Evolutionary conservation across 2,888 invertebrate species (phyloP).

Genomic region (Andrena minutula): DNA sequence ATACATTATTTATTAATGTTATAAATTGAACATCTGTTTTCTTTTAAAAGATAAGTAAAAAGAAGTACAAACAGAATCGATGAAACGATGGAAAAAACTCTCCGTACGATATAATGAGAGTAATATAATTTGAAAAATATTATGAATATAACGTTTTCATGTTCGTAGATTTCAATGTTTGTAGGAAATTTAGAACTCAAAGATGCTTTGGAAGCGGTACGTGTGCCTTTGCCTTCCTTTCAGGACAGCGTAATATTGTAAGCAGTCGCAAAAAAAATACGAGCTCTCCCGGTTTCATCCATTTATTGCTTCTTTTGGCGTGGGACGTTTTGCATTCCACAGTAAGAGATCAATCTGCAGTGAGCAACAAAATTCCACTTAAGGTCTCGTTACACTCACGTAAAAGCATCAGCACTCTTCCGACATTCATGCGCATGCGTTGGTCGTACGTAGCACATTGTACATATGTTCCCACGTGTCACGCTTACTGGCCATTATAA

Average conservation of each 20-base stretch:
- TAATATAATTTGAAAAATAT: not conserved
- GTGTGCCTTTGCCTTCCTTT: conserved; percentile 8
- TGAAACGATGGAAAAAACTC: not conserved
- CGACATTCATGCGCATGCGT: conserved; percentile 16
- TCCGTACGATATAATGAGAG: not conserved
- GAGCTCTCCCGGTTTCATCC: conserved; percentile 28
- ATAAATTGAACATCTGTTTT: no score
- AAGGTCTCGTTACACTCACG: conserved; percentile 13
- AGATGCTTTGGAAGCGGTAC: conserved; percentile 6
- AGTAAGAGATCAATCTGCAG: conserved; percentile 7
- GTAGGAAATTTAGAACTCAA: conserved; percentile 5
- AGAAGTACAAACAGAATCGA: not conserved
- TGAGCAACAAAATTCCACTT: conserved; percentile 38
- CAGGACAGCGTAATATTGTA: conserved; percentile 6
- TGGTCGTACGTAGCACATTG: not conserved
- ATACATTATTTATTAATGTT: no score
- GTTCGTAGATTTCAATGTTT: not conserved
- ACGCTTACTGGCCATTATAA: not conserved
- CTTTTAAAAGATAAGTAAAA: no score
- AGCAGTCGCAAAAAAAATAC: conserved; percentile 32
- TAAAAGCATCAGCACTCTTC: conserved; percentile 16
- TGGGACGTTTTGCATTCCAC: conserved; percentile 28
- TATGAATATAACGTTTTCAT: not conserved
- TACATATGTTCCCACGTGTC: not conserved
- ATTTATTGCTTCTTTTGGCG: conserved; percentile 17